A percentile compares a stretch with the other conserved stretches of the same genome.
Conservation (phyloP, 2,888 invertebrate genomes). For the Ophraella communa region DNA sequence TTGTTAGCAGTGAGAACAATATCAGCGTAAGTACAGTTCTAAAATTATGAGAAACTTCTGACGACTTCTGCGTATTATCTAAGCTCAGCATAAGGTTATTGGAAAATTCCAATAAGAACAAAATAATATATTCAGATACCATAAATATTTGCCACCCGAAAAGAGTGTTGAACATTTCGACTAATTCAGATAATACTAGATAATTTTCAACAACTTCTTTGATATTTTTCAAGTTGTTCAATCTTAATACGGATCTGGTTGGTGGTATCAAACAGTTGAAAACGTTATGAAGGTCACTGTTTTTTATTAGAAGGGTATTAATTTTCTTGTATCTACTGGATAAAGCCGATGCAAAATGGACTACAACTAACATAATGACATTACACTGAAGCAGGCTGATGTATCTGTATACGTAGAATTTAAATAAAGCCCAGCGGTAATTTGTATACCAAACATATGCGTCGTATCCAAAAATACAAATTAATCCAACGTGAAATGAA, state of each 20-base stretch:
- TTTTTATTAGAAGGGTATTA: slow-evolving; percentile 30
- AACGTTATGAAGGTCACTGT: slow-evolving; percentile 30
- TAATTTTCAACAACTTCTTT: slow-evolving; percentile 36
- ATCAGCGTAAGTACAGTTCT: slow-evolving; percentile 29
- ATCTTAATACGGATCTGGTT: slow-evolving; percentile 12
- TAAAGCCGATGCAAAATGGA: slow-evolving; percentile 34
- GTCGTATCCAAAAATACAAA: slow-evolving; percentile 29
- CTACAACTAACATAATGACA: slow-evolving; percentile 23
- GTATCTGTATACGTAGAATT: slow-evolving; percentile 26
- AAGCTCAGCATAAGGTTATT: slow-evolving; percentile 31
- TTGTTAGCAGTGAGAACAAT: slow-evolving; percentile 18
- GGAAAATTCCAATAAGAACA: slow-evolving; percentile 23
- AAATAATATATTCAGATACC: slow-evolving; percentile 29
- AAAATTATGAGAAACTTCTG: slow-evolving; percentile 24
- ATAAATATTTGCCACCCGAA: slow-evolving; percentile 38
- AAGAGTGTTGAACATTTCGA: slow-evolving; percentile 36
- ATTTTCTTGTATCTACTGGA: slow-evolving; percentile 29
- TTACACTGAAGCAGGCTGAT: slow-evolving; percentile 23
- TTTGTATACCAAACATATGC: slow-evolving; percentile 28
- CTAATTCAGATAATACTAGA: slow-evolving; percentile 32
- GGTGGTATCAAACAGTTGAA: slow-evolving; percentile 32
- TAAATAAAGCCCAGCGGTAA: slow-evolving; percentile 23
- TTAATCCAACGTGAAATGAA: slow-evolving; percentile 16
- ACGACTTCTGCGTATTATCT: slow-evolving; percentile 19
- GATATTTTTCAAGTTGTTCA: slow-evolving; percentile 33